Conservation (phyloP, 2,888 invertebrate species). For the Laothoe populi region DNA sequence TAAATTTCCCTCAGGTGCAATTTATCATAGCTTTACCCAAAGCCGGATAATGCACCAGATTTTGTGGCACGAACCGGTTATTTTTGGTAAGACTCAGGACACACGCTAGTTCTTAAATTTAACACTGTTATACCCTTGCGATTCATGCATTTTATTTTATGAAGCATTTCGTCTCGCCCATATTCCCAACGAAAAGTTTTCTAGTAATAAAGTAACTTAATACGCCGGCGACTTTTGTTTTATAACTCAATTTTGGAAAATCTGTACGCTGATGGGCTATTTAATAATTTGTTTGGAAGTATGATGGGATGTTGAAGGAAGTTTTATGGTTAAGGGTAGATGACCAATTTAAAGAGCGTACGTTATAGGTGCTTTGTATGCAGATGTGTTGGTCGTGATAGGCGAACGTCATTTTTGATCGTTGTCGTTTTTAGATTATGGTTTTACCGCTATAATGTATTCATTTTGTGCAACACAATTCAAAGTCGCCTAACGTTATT, state of each 20-base stretch:
- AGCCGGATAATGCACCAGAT: constrained; percentile 15
- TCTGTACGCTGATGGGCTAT: constrained; percentile 13
- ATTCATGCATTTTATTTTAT: constrained; percentile 37
- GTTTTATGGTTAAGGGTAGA: background rate
- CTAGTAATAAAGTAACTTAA: constrained; percentile 1
- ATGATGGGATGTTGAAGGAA: background rate
- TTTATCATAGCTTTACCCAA: constrained; percentile 11
- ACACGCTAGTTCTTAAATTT: constrained; percentile 30
- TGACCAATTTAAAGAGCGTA: background rate
- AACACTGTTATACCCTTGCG: constrained; percentile 28
- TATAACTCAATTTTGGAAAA: constrained; percentile 10
- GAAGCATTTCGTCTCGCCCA: constrained; percentile 26
- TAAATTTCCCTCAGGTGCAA: constrained; percentile 20
- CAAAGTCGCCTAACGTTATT: no score
- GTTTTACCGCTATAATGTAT: background rate
- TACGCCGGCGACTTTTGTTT: constrained; percentile 9
- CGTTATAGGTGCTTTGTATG: background rate
- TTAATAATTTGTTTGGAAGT: background rate
- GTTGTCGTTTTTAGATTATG: background rate
- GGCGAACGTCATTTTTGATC: background rate
- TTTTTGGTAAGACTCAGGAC: background rate
- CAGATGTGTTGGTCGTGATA: background rate
- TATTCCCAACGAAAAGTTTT: constrained; percentile 1
- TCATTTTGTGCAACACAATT: no score
- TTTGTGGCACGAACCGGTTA: constrained; percentile 18